Conservation (phyloP, 2,113 vertebrate genomes). For the Empidonax alnorum region DNA sequence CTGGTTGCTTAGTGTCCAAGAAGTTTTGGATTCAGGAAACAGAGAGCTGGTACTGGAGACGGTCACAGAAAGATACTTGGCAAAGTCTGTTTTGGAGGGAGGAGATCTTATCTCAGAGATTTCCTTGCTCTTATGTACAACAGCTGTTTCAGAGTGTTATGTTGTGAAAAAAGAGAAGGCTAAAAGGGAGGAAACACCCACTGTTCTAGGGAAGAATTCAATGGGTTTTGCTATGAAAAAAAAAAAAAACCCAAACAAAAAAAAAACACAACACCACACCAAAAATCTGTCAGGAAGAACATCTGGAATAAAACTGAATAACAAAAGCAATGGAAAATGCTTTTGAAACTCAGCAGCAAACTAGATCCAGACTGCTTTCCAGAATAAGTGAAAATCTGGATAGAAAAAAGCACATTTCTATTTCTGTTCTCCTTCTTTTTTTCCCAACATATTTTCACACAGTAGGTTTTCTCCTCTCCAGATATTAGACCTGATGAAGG, state of each 20-base stretch:
- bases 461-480: not conserved
- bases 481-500: not conserved
- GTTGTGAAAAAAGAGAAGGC: not conserved
- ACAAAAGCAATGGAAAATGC: conserved; percentile 46
- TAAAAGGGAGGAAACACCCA: not conserved
- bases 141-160: not conserved
- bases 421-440: not conserved
- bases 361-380: not conserved
- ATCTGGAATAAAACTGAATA: conserved; percentile 31
- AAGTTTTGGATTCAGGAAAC: not conserved
- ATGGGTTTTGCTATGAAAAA: not conserved
- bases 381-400: not conserved
- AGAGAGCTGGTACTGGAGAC: not conserved
- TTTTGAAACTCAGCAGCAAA: conserved; percentile 5
- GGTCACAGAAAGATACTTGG: not conserved
- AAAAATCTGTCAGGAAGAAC: not conserved
- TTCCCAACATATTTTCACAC: fast-evolving
- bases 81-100: not conserved
- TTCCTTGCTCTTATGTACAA: not conserved
- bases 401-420: not conserved
- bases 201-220: not conserved
- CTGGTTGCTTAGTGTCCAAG: not conserved
- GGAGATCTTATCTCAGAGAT: not conserved
- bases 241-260: not conserved
- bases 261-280: not conserved